Base-by-base conservation (phyloP, 2,888 invertebrate species). In the Pseudeuparius sepicola region DNA sequence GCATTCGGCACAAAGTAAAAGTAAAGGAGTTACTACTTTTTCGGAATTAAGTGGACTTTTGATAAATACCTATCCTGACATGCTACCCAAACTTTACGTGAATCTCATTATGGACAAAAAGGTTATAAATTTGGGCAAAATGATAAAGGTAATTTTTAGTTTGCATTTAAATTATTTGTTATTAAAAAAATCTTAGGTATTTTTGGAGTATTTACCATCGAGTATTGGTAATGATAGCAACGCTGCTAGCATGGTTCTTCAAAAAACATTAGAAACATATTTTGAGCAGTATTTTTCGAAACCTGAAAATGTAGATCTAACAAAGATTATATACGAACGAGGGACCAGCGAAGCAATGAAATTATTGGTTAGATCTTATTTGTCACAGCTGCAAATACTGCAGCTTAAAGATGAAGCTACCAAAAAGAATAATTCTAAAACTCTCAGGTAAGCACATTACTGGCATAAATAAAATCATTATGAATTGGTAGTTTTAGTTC, bases 131-230 rank as follows among this genome's bases (percentile, higher is more conserved):
- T 49, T 70, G 32, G 61, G 64, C 38, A 65, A 65, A 50, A 47
- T 67, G 16, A 46, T 63, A 16, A 59, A 58, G 48, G 60, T 61
- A 39, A 33, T n/a, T 6, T 7, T 6, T 31, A n/a, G 15, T 9
- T 31, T 25, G 20, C 20, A 7, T 20, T 20, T 20, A 7, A 20
- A 20, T n/a, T 7, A 7, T 20, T 20, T 7, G 7, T 20, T 20
- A 20, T n/a, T 6, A 20, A 20, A 20, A 20, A 7, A 20, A 20
- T 20, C n/a, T 7, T 64, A 75, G 61, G 64, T 75, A 7, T 78
- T 77, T 48, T 54, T 78, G 36, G 76, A 76, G 40, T 78, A 75
- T 52, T 60, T 78, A 37, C 76, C 78, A 4, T 72, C 74, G n/a
- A 67, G 75, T 46, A 71, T 77, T 17, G 76, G 76, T 2, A 49